Base-by-base conservation (phyloP, 2,113 vertebrate species). In the Cyanistes caeruleus region DNA sequence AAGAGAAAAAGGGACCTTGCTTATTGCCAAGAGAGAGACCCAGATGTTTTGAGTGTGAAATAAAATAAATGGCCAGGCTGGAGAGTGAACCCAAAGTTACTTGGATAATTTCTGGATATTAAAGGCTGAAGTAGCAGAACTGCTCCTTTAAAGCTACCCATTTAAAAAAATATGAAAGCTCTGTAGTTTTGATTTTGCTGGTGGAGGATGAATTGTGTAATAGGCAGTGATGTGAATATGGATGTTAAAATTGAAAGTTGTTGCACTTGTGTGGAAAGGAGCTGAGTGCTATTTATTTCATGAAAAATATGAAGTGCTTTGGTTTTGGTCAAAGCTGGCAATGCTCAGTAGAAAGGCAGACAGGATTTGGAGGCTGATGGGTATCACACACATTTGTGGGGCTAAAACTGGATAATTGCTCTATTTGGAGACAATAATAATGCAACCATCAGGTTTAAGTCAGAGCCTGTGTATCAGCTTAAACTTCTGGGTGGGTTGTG, bases 1-100 rank as follows among this genome's bases (percentile, higher is more conserved):
- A 78, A 68, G 41, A 58, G n/a, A 17, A 95, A 84, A 93, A 88
- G 53, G 78, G 51, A 91, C 93, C 87, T 95, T 97, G 93, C 69
- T 96, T 84, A 80, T 93, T 97, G 95, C 84, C 64, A 90, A 67
- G 97, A 97, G 97, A 86, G 91, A 97, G 96, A 95, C 72, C 75
- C 97, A 97, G 96, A 96, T 97, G 95, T 97, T 95, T 81, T 93
- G 95, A 96, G 85, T 53, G 81, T 94, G 95, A 94, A 97, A 91
- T 84, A 91, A 83, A 96, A 89, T 90, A 87, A 96, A 95, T 95
- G 59, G 89, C 58, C 77, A 85, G 92, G 59, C 22, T 96, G 73
- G 17, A 24, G 82, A 95, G 60, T 90, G 95, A 97, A 91, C 96
- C 86, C 80, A 58, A 62, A 91, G 76, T 96, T 73, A 59, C 15